phyloP scores from a whole-genome alignment of 2,888 invertebrate genomes.

The Melipona bicolor region DNA sequence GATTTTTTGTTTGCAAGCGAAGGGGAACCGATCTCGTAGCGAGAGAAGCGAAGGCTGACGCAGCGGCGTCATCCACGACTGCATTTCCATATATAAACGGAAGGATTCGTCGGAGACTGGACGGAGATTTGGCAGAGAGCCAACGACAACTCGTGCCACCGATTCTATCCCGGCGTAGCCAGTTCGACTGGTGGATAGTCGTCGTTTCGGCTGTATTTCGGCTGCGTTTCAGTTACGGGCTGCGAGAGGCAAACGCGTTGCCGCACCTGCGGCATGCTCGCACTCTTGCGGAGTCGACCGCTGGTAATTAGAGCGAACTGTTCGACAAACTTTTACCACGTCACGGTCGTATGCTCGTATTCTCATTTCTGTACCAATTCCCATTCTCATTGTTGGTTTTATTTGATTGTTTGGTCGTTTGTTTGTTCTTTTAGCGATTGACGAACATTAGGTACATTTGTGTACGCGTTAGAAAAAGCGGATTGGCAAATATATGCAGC shows the following conservation, averaged over 20 bases:
- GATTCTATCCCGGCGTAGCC: neutral
- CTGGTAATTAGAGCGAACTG: neutral
- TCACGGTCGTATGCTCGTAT: too few relatives aligned
- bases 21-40: too few relatives aligned
- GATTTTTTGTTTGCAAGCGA: too few relatives aligned
- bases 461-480: too few relatives aligned
- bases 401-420: too few relatives aligned
- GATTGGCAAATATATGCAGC: too few relatives aligned
- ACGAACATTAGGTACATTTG: too few relatives aligned
- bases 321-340: neutral
- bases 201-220: neutral
- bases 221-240: too few relatives aligned
- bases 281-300: neutral
- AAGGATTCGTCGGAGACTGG: slow-evolving; percentile 19
- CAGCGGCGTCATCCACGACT: slow-evolving; percentile 9
- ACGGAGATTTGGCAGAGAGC: slow-evolving; percentile 25
- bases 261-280: neutral
- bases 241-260: neutral
- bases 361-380: too few relatives aligned
- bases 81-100: slow-evolving; percentile 39
- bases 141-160: neutral
- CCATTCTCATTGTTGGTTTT: too few relatives aligned
- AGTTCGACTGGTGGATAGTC: neutral
- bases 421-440: too few relatives aligned
- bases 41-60: neutral